Conservation (phyloP, 2,797 vertebrate genomes). For the Fratercula arctica region DNA sequence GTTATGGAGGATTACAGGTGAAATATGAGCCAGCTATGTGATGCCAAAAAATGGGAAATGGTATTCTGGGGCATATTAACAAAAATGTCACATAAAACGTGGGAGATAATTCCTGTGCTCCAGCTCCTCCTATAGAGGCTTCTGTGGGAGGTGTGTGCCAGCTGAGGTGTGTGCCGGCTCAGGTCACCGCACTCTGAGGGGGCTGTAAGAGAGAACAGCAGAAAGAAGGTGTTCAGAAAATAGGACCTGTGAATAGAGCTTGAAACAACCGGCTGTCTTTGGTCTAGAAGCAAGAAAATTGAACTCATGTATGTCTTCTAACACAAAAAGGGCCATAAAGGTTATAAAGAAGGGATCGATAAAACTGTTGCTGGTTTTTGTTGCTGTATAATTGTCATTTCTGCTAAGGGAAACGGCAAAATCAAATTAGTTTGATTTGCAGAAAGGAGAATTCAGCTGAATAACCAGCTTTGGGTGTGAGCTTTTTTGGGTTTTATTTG, state of each 20-base stretch:
- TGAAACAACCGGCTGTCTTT: background rate
- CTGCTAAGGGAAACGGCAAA: background rate
- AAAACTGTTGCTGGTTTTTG: background rate
- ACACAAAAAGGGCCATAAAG: background rate
- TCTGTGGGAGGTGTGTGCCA: background rate
- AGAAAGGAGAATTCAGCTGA: background rate
- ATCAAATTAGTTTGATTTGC: background rate
- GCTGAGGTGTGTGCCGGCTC: background rate
- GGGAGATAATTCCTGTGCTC: background rate
- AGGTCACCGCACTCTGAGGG: accelerated
- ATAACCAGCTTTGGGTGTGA: background rate
- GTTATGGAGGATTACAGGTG: background rate
- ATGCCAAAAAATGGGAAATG: background rate
- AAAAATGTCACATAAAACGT: background rate
- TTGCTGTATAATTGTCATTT: background rate
- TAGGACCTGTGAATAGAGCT: background rate
- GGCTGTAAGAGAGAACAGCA: background rate
- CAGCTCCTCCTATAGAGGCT: background rate
- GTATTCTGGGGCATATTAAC: background rate
- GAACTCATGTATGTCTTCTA: background rate
- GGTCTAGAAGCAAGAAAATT: background rate
- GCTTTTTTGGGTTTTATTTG: background rate
- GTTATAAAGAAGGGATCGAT: background rate
- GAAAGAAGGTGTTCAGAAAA: background rate
- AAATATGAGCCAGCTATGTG: background rate